Base-by-base conservation (phyloP, 2,113 vertebrate species). In the Gallinago paraguaiae region DNA sequence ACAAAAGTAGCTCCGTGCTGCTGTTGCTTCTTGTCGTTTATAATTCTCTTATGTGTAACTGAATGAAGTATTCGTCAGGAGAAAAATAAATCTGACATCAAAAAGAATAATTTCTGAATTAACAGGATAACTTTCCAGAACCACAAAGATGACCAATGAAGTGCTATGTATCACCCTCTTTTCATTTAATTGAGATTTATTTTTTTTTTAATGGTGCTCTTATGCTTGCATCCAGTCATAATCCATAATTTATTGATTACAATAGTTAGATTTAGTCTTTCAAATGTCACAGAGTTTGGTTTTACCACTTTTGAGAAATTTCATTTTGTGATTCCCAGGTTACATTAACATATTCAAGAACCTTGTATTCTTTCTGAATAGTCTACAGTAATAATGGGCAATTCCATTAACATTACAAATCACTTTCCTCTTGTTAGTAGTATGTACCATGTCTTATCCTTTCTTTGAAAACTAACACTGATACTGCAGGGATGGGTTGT, bases 401-500 rank as follows among this genome's bases (percentile, higher is more conserved):
- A 46, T 60, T 87, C 22, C 23, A 3, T 50, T 88, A 78, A 59
- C 7, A 37, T 41, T n/a, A 45, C 54, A 57, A 30, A 71, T 35
- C 7, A 11, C 7, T 12, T 25, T 24, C n/a, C 13, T 76, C n/a
- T n/a, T 85, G 8, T 33, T 59, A 46, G 17, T 5, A 63, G 8
- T 8, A 41, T 35, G 6, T 57, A 39, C 69, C 15, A 13, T 12
- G 30, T 56, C 13, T 18, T 41, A 28, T 18, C 3, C 35, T n/a
- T 67, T 87, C 13, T 74, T 71, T 68, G 41, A 68, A 67, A 59
- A 28, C 14, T 37, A 1, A 6, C 3, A 2, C 17, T 54, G 10
- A 64, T 33, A 20, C 8, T 0, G 0, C 17, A 92, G 4, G 14
- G 14, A 61, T 35, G 6, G 22, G 15, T 65, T 2, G 2, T 60